These are phyloP conservation scores for Gadus chalcogrammus DNA, from an alignment of 2,113 vertebrate genomes.

Conservation along the genomic window DNA sequence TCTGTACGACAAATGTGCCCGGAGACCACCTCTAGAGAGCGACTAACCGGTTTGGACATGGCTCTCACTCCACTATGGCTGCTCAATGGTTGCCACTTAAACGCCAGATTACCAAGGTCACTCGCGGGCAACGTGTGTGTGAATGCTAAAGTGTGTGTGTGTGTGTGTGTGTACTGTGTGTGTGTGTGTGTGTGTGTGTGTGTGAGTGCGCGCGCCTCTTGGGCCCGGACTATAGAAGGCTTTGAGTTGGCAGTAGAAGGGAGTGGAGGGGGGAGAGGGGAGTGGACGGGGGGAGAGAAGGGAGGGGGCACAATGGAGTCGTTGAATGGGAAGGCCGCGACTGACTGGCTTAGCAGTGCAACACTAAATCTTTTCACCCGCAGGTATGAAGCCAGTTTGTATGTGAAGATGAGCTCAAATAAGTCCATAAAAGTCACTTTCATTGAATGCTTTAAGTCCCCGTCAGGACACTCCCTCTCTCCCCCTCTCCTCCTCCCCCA, in stretches of 20 bases:
- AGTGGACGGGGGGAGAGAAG: too few species aligned
- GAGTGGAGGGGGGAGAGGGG: too few species aligned
- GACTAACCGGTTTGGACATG: slow-evolving; percentile 91
- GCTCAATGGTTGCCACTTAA: slow-evolving; percentile 90
- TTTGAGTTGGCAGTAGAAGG: background rate
- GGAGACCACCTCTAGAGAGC: slow-evolving; percentile 82
- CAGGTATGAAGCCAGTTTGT: slow-evolving; percentile 85
- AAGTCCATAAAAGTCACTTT: slow-evolving; percentile 99
- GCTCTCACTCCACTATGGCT: slow-evolving; percentile 84
- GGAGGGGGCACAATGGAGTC: slow-evolving; percentile 66
- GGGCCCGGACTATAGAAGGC: slow-evolving; percentile 51
- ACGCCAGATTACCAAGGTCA: slow-evolving; percentile 96
- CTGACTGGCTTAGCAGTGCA: slow-evolving; percentile 74
- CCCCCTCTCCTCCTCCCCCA: too few species aligned
- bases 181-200: slow-evolving; percentile 72
- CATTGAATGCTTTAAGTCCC: slow-evolving; percentile 94
- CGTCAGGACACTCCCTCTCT: slow-evolving; percentile 74
- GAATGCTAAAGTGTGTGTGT: slow-evolving; percentile 71
- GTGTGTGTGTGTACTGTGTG: slow-evolving; percentile 72
- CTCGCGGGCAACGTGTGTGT: slow-evolving; percentile 78
- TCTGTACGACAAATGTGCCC: slow-evolving; percentile 83
- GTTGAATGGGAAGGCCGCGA: slow-evolving; percentile 70
- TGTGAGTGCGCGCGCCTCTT: slow-evolving; percentile 59
- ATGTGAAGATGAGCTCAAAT: slow-evolving; percentile 96
- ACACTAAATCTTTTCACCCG: slow-evolving; percentile 86